Base-by-base conservation (phyloP, 2,797 vertebrate genomes). In the Acipenser oxyrinchus region DNA sequence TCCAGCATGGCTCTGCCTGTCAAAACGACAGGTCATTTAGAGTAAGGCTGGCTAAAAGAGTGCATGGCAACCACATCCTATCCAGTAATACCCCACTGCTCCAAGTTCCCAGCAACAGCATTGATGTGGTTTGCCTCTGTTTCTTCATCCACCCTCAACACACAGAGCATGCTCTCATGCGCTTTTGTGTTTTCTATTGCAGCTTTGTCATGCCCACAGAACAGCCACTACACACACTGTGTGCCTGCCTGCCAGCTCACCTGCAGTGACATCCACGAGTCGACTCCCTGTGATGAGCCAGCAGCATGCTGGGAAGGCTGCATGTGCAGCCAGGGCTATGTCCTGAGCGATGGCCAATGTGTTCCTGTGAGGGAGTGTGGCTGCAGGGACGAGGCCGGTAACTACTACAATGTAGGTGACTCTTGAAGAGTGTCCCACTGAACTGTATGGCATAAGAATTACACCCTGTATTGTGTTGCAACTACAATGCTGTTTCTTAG, bases 311-410 rank as follows among this genome's bases (percentile, higher is more conserved):
- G 71, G 52, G 74, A 83, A 49, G 92, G 93, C 66, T 95, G 92
- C 68, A 82, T 79, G 13, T 95, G 93, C 76, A 64, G 89, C 53
- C 58, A 89, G 37, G 91, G 87, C 48, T 92, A 88, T 51, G 85
- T 93, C 9, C 79, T 81, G 61, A 88, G 84, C 67, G 62, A 62
- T 1, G 75, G 67, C 55, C 66, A 72, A 0, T 94, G 93, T 69
- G 90, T 93, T 53, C 82, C 88, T 11, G 67, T 93, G 51, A 75
- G 78, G n/a, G 71, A 78, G 6, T 95, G 93, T 18, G 92, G 91
- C 65, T 95, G 93, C 73, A 78, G 84, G 15, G 90, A 92, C 59
- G 70, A 75, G 7, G 74, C 86, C n/a, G 83, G 91, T 72, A 80
- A 74, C 60, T 88, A 78, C 73, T 73, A 89, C 76, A 70, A 78